These are phyloP conservation scores for Fopius arisanus DNA, from an alignment of 1,140 invertebrate genomes.

Conservation along the genomic window DNA sequence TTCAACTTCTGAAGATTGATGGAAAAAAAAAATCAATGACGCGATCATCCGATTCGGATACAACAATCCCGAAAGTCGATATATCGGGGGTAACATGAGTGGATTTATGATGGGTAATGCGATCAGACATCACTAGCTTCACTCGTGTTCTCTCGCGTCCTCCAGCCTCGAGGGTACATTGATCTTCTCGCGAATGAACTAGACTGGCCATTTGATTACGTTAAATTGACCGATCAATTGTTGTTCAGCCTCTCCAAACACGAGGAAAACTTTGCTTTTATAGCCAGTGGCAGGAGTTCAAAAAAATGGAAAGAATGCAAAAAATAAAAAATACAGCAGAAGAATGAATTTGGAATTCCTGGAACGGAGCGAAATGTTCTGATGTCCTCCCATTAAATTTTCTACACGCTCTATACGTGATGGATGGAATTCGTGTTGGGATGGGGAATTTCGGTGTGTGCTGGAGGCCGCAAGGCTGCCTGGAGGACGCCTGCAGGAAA, in stretches of 20 bases:
- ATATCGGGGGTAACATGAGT: constrained; percentile 37
- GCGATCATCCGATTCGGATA: not conserved
- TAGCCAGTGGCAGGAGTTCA: no score
- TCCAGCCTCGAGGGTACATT: not conserved
- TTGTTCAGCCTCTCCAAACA: not conserved
- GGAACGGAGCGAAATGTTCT: no score
- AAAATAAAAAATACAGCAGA: no score
- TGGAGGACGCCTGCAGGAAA: constrained; percentile 52
- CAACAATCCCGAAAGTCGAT: constrained; percentile 17
- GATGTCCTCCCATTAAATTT: no score
- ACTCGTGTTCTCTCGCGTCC: not conserved
- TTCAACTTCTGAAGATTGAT: constrained; percentile 28
- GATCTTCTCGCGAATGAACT: not conserved
- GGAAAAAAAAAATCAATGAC: not conserved
- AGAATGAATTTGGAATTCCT: no score
- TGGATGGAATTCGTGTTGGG: constrained; percentile 6
- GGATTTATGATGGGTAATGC: constrained; percentile 38
- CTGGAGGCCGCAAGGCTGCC: constrained; percentile 44
- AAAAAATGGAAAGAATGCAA: no score
- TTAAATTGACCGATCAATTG: not conserved
- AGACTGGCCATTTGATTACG: not conserved
- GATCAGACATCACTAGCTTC: constrained; percentile 29
- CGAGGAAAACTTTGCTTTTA: no score
- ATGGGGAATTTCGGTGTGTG: not conserved
- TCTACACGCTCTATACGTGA: not conserved